Evolutionary conservation across 2,113 vertebrate genomes (phyloP).

Genomic region (Regulus satrapa): DNA sequence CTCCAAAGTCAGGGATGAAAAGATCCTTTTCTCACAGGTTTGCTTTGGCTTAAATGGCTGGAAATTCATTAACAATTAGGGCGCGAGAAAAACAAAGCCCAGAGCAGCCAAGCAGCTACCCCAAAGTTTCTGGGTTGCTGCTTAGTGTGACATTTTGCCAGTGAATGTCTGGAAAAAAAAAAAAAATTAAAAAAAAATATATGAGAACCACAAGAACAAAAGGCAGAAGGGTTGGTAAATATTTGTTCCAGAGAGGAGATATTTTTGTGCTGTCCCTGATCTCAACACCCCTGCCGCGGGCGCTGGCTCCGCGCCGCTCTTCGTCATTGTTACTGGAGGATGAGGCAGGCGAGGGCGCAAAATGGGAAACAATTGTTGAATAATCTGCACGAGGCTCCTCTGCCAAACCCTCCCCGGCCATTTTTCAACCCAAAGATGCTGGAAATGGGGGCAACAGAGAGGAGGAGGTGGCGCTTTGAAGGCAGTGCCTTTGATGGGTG

Average conservation of each 20-base stretch:
- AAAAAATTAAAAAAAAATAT: background rate
- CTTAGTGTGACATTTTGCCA: constrained; percentile 62
- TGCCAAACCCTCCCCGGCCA: constrained; percentile 48
- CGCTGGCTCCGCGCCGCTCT: constrained; percentile 63
- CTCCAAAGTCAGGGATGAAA: background rate
- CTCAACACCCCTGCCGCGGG: constrained; percentile 67
- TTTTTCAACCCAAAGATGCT: constrained; percentile 32
- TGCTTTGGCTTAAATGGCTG: constrained; percentile 1
- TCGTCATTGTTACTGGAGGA: constrained; percentile 67
- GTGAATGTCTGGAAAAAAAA: constrained; percentile 56
- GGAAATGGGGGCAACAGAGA: background rate
- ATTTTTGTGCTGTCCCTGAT: constrained; percentile 70
- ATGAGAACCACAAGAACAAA: constrained; percentile 67
- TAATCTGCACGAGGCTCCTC: background rate
- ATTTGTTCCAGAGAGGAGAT: constrained; percentile 70
- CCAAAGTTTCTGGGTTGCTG: constrained; percentile 57
- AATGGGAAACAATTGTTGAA: constrained; percentile 69
- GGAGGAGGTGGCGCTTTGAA: background rate
- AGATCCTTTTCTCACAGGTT: constrained; percentile 43
- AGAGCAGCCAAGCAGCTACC: constrained; percentile 54
- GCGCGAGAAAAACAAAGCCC: constrained; percentile 40
- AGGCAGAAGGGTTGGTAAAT: constrained; percentile 69
- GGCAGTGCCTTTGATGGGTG: background rate
- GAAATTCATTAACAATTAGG: constrained; percentile 33
- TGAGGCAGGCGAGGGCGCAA: constrained; percentile 64